Conservation (phyloP, 2,888 invertebrate species). For the Polydrusus pterygomalis region DNA sequence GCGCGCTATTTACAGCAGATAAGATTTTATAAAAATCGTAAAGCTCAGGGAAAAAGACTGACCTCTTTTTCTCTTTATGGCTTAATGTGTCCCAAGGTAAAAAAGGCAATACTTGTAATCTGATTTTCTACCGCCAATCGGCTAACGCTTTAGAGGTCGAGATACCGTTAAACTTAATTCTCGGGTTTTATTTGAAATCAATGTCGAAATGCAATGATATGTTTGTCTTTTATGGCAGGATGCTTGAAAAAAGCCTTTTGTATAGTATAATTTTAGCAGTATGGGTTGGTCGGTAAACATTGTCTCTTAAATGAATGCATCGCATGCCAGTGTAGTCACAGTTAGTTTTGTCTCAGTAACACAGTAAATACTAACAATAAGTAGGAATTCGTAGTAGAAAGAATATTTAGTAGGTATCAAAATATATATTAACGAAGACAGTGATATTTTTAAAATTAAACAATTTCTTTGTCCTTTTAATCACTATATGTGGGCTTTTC, state of each 20-base stretch:
- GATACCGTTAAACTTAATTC: conserved; percentile 53
- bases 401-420: no score
- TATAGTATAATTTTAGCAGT: no score
- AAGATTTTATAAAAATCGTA: conserved; percentile 48
- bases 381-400: no score
- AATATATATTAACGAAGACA: no score
- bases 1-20: conserved; percentile 28
- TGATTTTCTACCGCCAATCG: conserved; percentile 47
- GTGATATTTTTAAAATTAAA: no score
- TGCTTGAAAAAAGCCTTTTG: neutral
- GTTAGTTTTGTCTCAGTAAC: no score
- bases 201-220: conserved; percentile 40
- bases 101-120: conserved; percentile 52
- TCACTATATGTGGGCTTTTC: no score
- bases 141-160: conserved; percentile 42
- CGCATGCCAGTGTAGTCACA: no score
- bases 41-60: conserved; percentile 37
- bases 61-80: conserved; percentile 46
- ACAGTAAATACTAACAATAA: no score
- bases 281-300: no score
- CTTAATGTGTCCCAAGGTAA: conserved; percentile 53
- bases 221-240: conserved; percentile 36
- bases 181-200: conserved; percentile 46
- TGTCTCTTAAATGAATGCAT: no score
- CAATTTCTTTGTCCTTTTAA: no score